Conservation (phyloP, 2,113 vertebrate genomes). For the Erythrocercus mccallii region DNA sequence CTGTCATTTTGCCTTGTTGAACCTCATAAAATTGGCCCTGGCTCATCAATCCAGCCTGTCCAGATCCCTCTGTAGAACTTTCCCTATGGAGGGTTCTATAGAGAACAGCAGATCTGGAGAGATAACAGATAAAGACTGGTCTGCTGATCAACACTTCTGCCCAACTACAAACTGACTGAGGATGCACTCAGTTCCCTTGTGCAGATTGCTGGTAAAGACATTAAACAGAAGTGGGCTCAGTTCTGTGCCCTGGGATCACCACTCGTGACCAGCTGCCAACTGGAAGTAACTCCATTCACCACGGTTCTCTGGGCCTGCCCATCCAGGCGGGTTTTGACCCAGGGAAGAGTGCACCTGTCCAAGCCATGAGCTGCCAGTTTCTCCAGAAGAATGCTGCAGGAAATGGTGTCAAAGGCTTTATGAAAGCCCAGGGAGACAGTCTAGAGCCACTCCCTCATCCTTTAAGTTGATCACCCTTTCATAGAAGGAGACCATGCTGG, state of each 20-base stretch:
- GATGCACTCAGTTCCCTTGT: too few species aligned
- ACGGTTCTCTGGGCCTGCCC: accelerated
- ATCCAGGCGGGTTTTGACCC: background rate
- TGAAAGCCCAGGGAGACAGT: background rate
- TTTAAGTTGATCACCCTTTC: background rate
- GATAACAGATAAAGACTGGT: background rate
- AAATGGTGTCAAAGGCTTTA: background rate
- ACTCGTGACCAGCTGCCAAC: background rate
- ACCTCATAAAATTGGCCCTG: background rate
- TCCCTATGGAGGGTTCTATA: background rate
- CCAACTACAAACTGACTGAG: background rate
- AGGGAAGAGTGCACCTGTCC: too few species aligned
- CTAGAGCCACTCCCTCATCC: background rate
- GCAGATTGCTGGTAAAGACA: background rate
- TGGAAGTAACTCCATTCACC: background rate
- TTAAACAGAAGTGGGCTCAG: background rate
- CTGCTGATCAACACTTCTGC: background rate
- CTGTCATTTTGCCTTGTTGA: background rate
- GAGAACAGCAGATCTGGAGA: background rate
- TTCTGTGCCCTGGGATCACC: background rate
- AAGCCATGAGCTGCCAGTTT: background rate
- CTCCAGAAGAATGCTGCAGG: background rate
- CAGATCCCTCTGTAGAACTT: background rate
- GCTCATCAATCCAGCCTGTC: too few species aligned
- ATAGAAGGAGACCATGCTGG: background rate